A percentile compares a stretch with the other conserved stretches of the same genome.
Evolutionary conservation across 2,888 invertebrate genomes (phyloP).

Genomic region (Xylota sylvarum): DNA sequence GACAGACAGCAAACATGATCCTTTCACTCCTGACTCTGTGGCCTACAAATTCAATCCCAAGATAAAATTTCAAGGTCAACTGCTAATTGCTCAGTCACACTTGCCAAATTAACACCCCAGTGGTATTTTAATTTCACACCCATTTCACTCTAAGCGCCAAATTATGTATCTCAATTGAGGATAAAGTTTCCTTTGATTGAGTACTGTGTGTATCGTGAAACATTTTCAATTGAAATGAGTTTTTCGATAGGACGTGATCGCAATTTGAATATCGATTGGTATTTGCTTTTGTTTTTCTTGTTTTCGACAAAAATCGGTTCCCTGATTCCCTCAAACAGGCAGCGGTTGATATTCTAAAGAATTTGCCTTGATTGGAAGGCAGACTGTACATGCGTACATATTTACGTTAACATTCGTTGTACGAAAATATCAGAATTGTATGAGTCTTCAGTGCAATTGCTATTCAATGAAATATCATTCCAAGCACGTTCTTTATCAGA

Average conservation of each 20-base stretch:
- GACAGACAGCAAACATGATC: constrained; percentile 6
- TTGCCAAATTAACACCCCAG: not conserved
- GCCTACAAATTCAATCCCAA: not conserved
- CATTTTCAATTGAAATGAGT: constrained; percentile 22
- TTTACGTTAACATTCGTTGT: constrained; percentile 32
- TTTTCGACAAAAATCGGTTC: constrained; percentile 7
- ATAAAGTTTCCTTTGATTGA: constrained; percentile 12
- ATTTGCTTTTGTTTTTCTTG: constrained; percentile 18
- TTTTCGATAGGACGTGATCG: constrained; percentile 46
- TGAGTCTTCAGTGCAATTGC: constrained; percentile 14
- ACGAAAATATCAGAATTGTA: constrained; percentile 24
- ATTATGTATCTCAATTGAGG: constrained; percentile 13
- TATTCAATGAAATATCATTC: constrained; percentile 14
- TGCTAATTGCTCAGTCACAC: not conserved
- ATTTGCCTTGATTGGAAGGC: constrained; percentile 11
- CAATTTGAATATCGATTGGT: constrained; percentile 27
- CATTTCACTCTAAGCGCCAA: not conserved
- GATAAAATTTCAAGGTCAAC: not conserved
- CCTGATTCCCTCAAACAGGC: constrained; percentile 10
- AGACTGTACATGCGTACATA: constrained; percentile 5
- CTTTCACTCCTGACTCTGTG: constrained; percentile 5
- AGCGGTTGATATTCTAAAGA: constrained; percentile 2
- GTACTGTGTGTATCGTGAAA: constrained; percentile 14
- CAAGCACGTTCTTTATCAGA: constrained; percentile 39
- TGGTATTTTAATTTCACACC: not conserved